A percentile compares a stretch with the other conserved stretches of the same genome.
Evolutionary conservation across 2,113 vertebrate species (phyloP).

Genomic region (Sporophila hypoxantha): DNA sequence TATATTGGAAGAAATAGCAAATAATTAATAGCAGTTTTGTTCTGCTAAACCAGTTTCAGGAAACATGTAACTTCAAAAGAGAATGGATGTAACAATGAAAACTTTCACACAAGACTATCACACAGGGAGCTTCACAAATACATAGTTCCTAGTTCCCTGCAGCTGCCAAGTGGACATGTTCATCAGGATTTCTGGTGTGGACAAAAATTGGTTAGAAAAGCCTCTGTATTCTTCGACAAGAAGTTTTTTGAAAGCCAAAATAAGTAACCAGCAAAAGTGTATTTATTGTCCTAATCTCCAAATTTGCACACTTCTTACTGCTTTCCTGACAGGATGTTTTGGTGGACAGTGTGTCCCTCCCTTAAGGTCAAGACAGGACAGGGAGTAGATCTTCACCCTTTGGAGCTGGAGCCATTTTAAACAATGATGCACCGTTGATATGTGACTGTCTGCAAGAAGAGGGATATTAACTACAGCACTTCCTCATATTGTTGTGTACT

Average conservation of each 20-base stretch:
- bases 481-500: conserved; percentile 38
- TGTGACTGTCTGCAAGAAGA: conserved; percentile 19
- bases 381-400: conserved; percentile 31
- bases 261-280: neutral
- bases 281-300: conserved; percentile 26
- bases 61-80: neutral
- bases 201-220: neutral
- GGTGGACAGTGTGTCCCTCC: conserved; percentile 44
- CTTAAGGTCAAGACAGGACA: conserved; percentile 27
- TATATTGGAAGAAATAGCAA: neutral
- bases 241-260: neutral
- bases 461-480: neutral
- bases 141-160: neutral
- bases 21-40: neutral
- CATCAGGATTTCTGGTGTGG: neutral
- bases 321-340: conserved; percentile 59
- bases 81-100: neutral
- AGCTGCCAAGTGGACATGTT: neutral
- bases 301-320: neutral
- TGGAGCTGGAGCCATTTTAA: conserved; percentile 39
- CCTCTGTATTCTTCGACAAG: neutral
- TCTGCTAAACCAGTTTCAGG: neutral
- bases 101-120: neutral
- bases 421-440: conserved; percentile 47
- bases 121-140: neutral